phyloP scores from a whole-genome alignment of 2,797 vertebrate species.

The Echiichthys vipera region DNA sequence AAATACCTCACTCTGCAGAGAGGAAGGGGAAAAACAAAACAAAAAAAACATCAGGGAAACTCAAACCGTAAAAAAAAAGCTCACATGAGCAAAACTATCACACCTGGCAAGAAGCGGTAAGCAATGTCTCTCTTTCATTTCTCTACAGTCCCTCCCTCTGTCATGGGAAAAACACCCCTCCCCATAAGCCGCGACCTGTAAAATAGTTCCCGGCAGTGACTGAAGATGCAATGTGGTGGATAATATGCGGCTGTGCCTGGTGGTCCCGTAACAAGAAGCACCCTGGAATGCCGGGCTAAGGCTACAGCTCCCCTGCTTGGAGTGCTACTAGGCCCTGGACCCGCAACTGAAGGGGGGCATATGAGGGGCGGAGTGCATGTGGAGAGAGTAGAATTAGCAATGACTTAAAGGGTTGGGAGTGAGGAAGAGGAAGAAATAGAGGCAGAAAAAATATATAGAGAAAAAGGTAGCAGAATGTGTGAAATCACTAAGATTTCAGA shows the following conservation, averaged over 20 bases:
- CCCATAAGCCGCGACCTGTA: constrained; percentile 60
- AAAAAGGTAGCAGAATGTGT: constrained; percentile 62
- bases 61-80: constrained; percentile 26
- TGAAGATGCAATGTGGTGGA: constrained; percentile 56
- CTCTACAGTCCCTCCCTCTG: constrained; percentile 9
- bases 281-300: constrained; percentile 27
- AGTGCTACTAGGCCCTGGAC: constrained; percentile 15
- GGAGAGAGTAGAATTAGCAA: constrained; percentile 39
- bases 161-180: constrained; percentile 42
- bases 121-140: constrained; percentile 16
- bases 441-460: constrained; percentile 14
- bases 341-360: constrained; percentile 28
- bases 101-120: constrained; percentile 27
- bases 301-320: constrained; percentile 24
- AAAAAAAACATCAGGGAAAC: constrained; percentile 40
- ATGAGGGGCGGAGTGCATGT: constrained; percentile 8
- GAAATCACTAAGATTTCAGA: constrained; percentile 47
- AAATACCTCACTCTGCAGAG: constrained; percentile 60
- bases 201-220: constrained; percentile 58
- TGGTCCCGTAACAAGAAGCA: constrained; percentile 58
- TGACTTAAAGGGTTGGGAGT: constrained; percentile 15
- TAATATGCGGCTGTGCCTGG: constrained; percentile 52
- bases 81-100: neutral
- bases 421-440: constrained; percentile 9
- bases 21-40: constrained; percentile 37